These are phyloP conservation scores for Cotesia glomerata DNA, from an alignment of 1,140 invertebrate species.

Conservation along the genomic window DNA sequence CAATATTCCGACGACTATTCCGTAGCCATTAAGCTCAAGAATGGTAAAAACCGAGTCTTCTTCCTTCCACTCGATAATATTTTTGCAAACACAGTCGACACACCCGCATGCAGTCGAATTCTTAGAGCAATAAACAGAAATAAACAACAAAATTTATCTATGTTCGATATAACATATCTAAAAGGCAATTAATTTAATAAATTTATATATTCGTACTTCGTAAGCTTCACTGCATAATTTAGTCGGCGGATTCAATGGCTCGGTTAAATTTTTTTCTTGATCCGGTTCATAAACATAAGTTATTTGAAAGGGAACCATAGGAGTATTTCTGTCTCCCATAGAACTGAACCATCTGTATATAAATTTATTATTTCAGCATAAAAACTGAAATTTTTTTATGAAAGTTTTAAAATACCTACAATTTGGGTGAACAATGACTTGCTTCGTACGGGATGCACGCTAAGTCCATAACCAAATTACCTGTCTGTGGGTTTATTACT, in stretches of 20 bases:
- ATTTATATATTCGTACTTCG: constrained; percentile 50
- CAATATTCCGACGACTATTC: constrained; percentile 36
- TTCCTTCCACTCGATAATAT: constrained; percentile 29
- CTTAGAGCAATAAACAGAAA: constrained; percentile 32
- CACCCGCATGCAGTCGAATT: constrained; percentile 74
- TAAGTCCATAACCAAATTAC: constrained; percentile 72
- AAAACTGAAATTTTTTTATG: background rate
- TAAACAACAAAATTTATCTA: too few species aligned
- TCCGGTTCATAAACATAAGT: constrained; percentile 63
- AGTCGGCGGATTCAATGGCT: constrained; percentile 63
- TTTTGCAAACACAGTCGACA: constrained; percentile 78
- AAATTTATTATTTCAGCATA: constrained; percentile 12
- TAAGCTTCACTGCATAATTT: constrained; percentile 69
- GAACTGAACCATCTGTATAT: constrained; percentile 66
- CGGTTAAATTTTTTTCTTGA: constrained; percentile 18
- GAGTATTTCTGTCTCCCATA: constrained; percentile 63
- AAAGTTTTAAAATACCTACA: constrained; percentile 44
- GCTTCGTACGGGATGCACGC: constrained; percentile 72
- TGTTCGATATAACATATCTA: too few species aligned
- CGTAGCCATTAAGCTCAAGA: constrained; percentile 39
- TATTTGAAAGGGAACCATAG: constrained; percentile 72
- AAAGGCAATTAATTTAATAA: background rate
- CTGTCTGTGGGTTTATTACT: constrained; percentile 70
- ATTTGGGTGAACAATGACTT: constrained; percentile 65
- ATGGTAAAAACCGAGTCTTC: constrained; percentile 27